Percentiles rank a stretch among this genome's conserved stretches.
These are phyloP conservation scores for Neuroterus valhalla DNA, from an alignment of 1,140 invertebrate species.

Conservation along the genomic window DNA sequence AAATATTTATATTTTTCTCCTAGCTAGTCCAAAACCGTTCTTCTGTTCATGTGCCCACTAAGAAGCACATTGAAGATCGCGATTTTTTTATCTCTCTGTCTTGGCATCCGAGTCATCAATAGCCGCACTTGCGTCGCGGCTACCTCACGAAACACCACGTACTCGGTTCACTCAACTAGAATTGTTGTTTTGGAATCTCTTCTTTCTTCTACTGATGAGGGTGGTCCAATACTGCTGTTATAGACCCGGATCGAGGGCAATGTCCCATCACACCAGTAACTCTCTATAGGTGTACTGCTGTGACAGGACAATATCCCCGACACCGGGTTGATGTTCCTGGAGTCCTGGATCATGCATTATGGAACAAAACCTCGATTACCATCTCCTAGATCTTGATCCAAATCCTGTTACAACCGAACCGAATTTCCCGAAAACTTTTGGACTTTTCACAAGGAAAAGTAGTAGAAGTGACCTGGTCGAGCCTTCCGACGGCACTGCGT, in stretches of 20 bases:
- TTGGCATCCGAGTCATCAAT: not conserved
- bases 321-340: conserved; percentile 61
- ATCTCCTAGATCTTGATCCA: not conserved
- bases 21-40: not conserved
- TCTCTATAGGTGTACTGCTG: conserved; percentile 86
- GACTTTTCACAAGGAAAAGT: conserved; percentile 35
- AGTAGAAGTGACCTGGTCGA: conserved; percentile 64
- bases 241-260: conserved; percentile 77
- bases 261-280: conserved; percentile 93
- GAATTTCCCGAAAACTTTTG: conserved; percentile 34
- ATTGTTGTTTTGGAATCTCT: not conserved
- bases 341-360: not conserved
- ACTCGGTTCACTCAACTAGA: conserved; percentile 9
- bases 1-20: conserved; percentile 2
- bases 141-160: conserved; percentile 8
- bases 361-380: not conserved
- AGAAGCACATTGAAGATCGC: not conserved
- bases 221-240: conserved; percentile 37
- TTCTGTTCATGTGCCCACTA: conserved; percentile 5
- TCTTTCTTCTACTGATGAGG: not conserved
- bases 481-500: conserved; percentile 74
- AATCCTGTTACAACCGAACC: conserved; percentile 22
- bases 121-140: conserved; percentile 17
- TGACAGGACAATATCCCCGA: conserved; percentile 95
- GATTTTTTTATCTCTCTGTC: not conserved